These are phyloP conservation scores for Aphis craccivora DNA, from an alignment of 1,140 invertebrate genomes.

Conservation along the genomic window DNA sequence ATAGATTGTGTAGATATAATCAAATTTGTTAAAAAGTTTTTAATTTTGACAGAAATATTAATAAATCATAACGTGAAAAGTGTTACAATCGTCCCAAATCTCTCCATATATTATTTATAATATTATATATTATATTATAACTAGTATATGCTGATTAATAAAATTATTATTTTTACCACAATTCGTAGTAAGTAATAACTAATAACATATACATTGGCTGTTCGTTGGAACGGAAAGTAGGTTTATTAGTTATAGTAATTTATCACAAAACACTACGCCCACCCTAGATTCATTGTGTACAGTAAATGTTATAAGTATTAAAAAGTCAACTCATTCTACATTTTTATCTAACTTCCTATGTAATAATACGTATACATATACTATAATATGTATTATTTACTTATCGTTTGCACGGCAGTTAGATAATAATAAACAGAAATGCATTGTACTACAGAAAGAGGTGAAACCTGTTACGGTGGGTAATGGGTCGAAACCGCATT, in stretches of 20 bases:
- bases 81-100: not conserved
- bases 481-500: conserved; percentile 29
- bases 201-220: not conserved
- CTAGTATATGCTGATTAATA: not conserved
- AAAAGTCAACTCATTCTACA: not conserved
- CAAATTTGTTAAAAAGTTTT: too few species aligned
- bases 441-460: conserved; percentile 2
- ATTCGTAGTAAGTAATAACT: not conserved
- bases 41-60: too few species aligned
- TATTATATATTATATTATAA: not conserved
- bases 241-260: not conserved
- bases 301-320: not conserved
- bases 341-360: conserved; percentile 3
- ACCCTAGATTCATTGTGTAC: not conserved
- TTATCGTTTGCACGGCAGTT: not conserved
- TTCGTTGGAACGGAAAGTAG: not conserved
- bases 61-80: not conserved
- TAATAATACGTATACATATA: not conserved
- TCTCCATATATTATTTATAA: not conserved
- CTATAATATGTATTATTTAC: not conserved
- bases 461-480: not conserved
- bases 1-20: too few species aligned
- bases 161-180: not conserved
- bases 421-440: not conserved
- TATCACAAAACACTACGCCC: not conserved